Conservation (phyloP, 2,113 vertebrate species). For the Acrocephalus arundinaceus region DNA sequence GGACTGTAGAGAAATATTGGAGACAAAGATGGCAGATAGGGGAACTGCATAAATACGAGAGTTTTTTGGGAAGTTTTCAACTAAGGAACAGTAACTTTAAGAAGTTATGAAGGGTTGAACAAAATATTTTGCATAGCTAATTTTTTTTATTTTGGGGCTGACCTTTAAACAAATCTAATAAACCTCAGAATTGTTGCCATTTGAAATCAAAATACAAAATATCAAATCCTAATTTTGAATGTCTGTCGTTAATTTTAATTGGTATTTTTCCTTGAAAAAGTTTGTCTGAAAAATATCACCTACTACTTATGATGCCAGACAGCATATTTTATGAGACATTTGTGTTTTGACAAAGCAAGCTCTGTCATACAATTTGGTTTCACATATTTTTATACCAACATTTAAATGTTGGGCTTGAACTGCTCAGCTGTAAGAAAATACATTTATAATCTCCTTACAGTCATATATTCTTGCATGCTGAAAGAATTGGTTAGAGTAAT, state of each 20-base stretch:
- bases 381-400: conserved; percentile 49
- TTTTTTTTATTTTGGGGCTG: neutral
- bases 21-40: neutral
- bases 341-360: conserved; percentile 66
- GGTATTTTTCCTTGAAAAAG: neutral
- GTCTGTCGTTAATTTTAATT: neutral
- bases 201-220: neutral
- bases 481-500: neutral
- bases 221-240: neutral
- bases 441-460: conserved; percentile 41
- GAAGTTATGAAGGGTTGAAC: neutral
- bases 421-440: conserved; percentile 56
- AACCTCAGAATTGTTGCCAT: neutral
- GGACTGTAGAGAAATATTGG: neutral
- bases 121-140: neutral
- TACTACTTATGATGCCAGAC: conserved; percentile 26
- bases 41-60: neutral
- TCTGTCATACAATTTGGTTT: conserved; percentile 62
- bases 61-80: neutral
- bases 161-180: neutral
- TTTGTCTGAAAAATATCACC: neutral
- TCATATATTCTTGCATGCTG: neutral
- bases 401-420: conserved; percentile 53
- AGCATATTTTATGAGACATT: conserved; percentile 57
- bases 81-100: neutral